A percentile compares a stretch with the other conserved stretches of the same genome.
Conservation (phyloP, 2,113 vertebrate genomes). For the Megaptera novaeangliae region DNA sequence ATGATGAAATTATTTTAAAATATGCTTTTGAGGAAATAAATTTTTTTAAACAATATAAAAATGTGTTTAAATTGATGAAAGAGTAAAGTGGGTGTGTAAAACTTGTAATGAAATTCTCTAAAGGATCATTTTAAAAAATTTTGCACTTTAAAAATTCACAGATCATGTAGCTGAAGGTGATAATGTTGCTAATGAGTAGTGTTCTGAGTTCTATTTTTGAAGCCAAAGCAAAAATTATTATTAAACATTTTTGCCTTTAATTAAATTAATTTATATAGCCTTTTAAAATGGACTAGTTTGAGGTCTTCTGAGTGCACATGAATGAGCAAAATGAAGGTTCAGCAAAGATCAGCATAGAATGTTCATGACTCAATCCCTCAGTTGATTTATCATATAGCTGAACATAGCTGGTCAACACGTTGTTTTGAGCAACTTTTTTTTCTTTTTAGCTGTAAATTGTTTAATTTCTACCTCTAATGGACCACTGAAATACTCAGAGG, state of each 20-base stretch:
- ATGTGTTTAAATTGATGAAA: constrained; percentile 71
- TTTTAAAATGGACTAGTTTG: not conserved
- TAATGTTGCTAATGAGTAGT: not conserved
- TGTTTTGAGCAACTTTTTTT: not conserved
- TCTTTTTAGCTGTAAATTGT: not conserved
- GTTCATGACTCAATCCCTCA: not conserved
- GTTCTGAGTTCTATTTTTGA: constrained; percentile 1
- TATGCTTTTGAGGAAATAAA: constrained; percentile 58
- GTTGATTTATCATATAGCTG: not conserved
- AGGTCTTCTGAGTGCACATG: not conserved
- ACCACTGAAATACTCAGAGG: not conserved
- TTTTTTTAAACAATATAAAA: constrained; percentile 71
- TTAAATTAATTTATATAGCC: not conserved
- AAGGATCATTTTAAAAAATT: not conserved
- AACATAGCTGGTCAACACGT: not conserved
- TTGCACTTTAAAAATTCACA: constrained; percentile 19
- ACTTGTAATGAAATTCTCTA: not conserved
- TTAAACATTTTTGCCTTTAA: not conserved
- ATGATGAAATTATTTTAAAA: constrained; percentile 61
- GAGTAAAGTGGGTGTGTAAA: constrained; percentile 37
- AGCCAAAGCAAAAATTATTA: not conserved
- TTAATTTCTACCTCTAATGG: not conserved
- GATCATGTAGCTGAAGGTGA: not conserved
- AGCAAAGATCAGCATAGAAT: not conserved
- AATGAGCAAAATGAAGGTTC: not conserved